Evolutionary conservation across 2,888 invertebrate species (phyloP).

Genomic region (Dryocosmus kuriphilus): DNA sequence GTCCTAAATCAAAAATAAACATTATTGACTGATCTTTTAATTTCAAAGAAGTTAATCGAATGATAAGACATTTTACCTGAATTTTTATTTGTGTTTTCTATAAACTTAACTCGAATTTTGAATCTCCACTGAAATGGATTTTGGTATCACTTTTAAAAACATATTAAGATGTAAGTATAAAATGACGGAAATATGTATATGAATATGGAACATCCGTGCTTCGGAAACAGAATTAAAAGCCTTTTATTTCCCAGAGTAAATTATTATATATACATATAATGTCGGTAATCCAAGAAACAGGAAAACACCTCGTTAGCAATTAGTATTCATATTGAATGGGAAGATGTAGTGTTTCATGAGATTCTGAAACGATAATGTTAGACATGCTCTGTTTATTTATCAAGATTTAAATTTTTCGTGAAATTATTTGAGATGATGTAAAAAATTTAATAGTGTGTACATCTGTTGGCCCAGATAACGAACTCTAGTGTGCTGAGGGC

Average conservation of each 20-base stretch:
- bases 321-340: neutral
- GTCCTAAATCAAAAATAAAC: too few species aligned
- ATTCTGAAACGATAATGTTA: neutral
- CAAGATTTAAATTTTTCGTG: conserved; percentile 53
- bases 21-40: too few species aligned
- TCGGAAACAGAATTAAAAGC: neutral
- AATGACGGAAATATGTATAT: too few species aligned
- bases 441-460: conserved; percentile 62
- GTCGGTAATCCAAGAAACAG: neutral
- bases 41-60: too few species aligned
- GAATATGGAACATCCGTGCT: neutral
- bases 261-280: neutral
- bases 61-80: too few species aligned
- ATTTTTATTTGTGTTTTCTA: too few species aligned
- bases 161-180: too few species aligned
- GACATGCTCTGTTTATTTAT: neutral
- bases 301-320: neutral
- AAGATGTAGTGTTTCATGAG: neutral
- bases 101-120: too few species aligned
- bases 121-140: too few species aligned
- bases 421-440: conserved; percentile 59
- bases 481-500: conserved; percentile 39
- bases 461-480: conserved; percentile 68
- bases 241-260: too few species aligned
- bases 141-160: too few species aligned